These are phyloP conservation scores for Athalia circularis DNA, from an alignment of 2,888 invertebrate genomes.

Conservation along the genomic window DNA sequence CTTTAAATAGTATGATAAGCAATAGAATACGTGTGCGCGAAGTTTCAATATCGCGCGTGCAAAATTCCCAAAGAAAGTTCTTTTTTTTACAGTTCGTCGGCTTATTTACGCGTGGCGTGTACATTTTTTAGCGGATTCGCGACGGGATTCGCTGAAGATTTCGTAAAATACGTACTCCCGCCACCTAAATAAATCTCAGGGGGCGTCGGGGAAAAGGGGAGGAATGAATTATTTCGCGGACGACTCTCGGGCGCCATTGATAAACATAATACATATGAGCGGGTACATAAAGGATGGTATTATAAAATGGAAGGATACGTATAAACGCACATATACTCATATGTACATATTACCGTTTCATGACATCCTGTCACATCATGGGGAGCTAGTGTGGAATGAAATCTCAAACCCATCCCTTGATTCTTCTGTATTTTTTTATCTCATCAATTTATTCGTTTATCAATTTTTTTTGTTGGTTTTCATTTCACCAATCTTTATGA, in stretches of 20 bases:
- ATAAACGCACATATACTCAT: neutral
- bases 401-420: no score
- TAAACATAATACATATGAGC: conserved; percentile 28
- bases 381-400: no score
- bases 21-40: no score
- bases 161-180: conserved; percentile 31
- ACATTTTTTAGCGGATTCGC: conserved; percentile 27
- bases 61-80: neutral
- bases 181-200: conserved; percentile 31
- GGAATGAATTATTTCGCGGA: conserved; percentile 20
- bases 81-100: neutral
- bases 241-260: conserved; percentile 34
- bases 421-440: no score
- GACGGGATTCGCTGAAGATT: conserved; percentile 28
- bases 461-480: no score
- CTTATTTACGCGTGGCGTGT: neutral
- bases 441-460: no score
- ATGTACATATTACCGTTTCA: conserved; percentile 17
- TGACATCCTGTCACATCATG: neutral
- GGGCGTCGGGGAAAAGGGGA: no score
- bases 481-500: no score
- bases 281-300: neutral
- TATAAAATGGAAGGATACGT: conserved; percentile 30
- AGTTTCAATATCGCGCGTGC: no score
- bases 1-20: no score